phyloP scores from a whole-genome alignment of 2,113 vertebrate genomes.

The Poicephalus meyeri region DNA sequence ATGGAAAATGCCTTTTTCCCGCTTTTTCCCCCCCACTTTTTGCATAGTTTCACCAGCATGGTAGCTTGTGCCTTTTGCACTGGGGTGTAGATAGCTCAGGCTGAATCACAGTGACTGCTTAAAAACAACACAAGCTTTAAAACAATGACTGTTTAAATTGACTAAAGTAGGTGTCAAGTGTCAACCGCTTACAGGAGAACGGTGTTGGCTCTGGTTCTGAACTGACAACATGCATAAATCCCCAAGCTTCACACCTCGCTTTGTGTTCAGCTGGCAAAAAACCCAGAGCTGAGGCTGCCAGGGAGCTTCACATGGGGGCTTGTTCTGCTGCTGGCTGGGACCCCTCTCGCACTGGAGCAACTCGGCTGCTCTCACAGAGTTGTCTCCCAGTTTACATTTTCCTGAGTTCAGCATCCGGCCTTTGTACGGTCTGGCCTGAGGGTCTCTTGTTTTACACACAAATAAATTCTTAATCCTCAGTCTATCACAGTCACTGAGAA shows the following conservation, averaged over 20 bases:
- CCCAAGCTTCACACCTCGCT: neutral
- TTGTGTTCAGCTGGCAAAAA: neutral
- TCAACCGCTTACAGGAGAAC: constrained; percentile 1
- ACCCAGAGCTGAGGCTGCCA: neutral
- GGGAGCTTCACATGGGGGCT: neutral
- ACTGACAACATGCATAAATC: neutral
- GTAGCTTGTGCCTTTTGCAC: neutral
- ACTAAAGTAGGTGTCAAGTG: constrained; percentile 41
- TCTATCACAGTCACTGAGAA: neutral
- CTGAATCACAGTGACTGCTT: neutral
- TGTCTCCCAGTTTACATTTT: neutral
- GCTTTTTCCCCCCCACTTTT: neutral
- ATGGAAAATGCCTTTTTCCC: neutral
- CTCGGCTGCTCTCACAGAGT: neutral
- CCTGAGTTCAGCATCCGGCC: neutral
- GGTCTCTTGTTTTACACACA: neutral
- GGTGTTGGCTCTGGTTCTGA: constrained; percentile 31
- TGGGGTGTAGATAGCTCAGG: neutral
- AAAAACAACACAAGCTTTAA: constrained; percentile 20
- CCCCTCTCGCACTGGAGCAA: neutral
- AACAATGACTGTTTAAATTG: constrained; percentile 40
- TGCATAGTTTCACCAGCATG: neutral
- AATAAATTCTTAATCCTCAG: neutral
- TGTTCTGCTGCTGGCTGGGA: neutral
- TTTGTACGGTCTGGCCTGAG: neutral